Evolutionary conservation across 2,888 invertebrate species (phyloP).

Genomic region (Myopa tessellatipennis): DNA sequence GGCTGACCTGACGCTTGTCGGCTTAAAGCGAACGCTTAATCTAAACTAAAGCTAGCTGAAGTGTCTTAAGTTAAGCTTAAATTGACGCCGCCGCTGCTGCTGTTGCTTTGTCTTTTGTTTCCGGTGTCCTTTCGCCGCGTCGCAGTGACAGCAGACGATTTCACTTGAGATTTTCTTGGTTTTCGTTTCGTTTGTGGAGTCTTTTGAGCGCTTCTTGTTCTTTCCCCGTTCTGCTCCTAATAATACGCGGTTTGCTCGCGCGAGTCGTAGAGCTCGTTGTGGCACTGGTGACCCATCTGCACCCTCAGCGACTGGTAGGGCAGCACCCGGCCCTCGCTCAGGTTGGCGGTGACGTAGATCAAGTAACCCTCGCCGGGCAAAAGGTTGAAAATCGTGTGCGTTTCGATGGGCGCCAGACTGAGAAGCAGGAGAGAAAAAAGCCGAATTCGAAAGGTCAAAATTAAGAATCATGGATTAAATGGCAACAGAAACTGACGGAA

Average conservation of each 20-base stretch:
- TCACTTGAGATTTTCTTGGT: neutral
- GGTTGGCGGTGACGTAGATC: slow-evolving; percentile 72
- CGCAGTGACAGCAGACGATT: neutral
- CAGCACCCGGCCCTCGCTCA: slow-evolving; percentile 71
- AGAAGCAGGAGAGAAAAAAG: neutral
- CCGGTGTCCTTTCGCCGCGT: neutral
- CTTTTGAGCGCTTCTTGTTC: neutral
- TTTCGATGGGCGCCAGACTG: slow-evolving; percentile 68
- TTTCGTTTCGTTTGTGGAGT: neutral
- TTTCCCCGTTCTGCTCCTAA: slow-evolving; percentile 43
- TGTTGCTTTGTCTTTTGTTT: neutral
- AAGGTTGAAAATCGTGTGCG: slow-evolving; percentile 67
- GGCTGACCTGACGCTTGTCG: neutral
- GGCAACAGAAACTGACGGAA: no score
- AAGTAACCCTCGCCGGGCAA: slow-evolving; percentile 71
- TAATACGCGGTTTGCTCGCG: slow-evolving; percentile 60
- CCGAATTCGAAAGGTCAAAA: neutral
- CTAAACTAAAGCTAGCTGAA: slow-evolving; percentile 6
- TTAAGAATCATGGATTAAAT: no score
- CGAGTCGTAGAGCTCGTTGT: slow-evolving; percentile 58
- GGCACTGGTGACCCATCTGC: slow-evolving; percentile 60
- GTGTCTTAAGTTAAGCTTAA: neutral
- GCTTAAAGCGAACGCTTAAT: neutral
- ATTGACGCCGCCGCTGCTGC: neutral
- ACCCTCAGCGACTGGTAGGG: slow-evolving; percentile 71